A percentile compares a stretch with the other conserved stretches of the same genome.
Evolutionary conservation across 2,888 invertebrate species (phyloP).

Genomic region (Athrips mouffetella): DNA sequence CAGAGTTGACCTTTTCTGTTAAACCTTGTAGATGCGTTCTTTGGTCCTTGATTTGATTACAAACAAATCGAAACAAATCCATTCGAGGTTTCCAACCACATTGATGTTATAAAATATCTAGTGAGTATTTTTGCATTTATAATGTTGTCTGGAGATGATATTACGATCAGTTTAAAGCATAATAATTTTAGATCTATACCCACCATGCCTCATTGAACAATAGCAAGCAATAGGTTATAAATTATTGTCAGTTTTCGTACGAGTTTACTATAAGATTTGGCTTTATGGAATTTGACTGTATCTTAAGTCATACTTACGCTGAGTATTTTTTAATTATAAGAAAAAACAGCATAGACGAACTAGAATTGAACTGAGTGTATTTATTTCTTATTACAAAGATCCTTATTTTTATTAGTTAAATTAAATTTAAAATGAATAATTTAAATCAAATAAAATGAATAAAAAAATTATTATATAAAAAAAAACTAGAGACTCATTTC

Average conservation of each 20-base stretch:
- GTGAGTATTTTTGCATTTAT: conserved; percentile 49
- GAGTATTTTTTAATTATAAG: not conserved
- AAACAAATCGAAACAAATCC: conserved; percentile 8
- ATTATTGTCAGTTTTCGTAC: conserved; percentile 27
- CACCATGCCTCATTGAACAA: conserved; percentile 23
- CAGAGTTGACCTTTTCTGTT: no score
- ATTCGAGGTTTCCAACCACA: conserved; percentile 9
- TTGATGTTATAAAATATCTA: conserved; percentile 21
- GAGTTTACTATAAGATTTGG: conserved; percentile 40
- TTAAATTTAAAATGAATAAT: no score
- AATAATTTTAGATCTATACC: conserved; percentile 19
- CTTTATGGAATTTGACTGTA: conserved; percentile 31
- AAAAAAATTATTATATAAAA: no score
- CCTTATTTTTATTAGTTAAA: no score
- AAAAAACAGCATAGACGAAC: conserved; percentile 15
- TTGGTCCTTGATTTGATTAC: no score
- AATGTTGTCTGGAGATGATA: conserved; percentile 29
- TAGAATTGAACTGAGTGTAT: not conserved
- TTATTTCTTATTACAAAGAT: no score
- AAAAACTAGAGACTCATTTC: no score
- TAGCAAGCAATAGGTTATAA: conserved; percentile 34
- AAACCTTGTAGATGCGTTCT: no score
- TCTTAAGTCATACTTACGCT: conserved; percentile 47
- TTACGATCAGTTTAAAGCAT: conserved; percentile 29
- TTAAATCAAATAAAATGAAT: no score